Percentiles rank a stretch among this genome's conserved stretches.
Conservation (phyloP, 2,797 vertebrate genomes). For the Diceros bicornis region DNA sequence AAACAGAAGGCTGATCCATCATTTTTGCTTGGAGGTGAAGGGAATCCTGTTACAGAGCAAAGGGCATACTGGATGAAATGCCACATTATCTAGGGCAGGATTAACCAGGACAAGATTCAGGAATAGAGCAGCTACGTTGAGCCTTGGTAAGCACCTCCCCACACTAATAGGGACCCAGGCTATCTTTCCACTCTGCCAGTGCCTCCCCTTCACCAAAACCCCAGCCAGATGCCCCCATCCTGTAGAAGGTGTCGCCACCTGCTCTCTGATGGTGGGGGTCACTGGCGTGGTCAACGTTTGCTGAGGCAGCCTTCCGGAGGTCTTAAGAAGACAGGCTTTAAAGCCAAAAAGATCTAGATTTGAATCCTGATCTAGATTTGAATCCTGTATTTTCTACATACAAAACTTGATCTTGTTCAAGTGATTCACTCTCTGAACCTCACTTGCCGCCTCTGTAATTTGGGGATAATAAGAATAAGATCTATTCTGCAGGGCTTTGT, state of each 20-base stretch:
- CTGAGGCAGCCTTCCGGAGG: background rate
- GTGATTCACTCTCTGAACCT: background rate
- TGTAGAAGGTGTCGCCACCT: background rate
- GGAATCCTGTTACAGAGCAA: slow-evolving; percentile 64
- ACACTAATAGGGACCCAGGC: background rate
- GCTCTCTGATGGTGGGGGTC: background rate
- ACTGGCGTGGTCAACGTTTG: background rate
- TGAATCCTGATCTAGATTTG: slow-evolving; percentile 4
- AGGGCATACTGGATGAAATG: slow-evolving; percentile 31
- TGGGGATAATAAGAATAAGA: background rate
- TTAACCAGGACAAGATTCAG: slow-evolving; percentile 45
- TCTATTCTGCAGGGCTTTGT: background rate
- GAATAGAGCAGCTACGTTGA: slow-evolving; percentile 14
- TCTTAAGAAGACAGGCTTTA: slow-evolving; percentile 20
- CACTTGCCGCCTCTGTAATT: background rate
- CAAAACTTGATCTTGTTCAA: background rate
- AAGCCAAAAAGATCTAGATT: background rate
- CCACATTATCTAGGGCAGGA: background rate
- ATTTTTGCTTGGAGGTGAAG: slow-evolving; percentile 54
- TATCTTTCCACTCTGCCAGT: background rate
- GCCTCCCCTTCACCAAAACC: background rate
- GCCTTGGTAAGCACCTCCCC: background rate
- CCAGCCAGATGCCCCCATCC: background rate
- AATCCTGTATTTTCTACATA: slow-evolving; percentile 52
- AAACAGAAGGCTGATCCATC: slow-evolving; percentile 44